Percentiles rank a stretch among this genome's conserved stretches.
phyloP scores from a whole-genome alignment of 2,797 vertebrate species.

The Centropyge bicolor region DNA sequence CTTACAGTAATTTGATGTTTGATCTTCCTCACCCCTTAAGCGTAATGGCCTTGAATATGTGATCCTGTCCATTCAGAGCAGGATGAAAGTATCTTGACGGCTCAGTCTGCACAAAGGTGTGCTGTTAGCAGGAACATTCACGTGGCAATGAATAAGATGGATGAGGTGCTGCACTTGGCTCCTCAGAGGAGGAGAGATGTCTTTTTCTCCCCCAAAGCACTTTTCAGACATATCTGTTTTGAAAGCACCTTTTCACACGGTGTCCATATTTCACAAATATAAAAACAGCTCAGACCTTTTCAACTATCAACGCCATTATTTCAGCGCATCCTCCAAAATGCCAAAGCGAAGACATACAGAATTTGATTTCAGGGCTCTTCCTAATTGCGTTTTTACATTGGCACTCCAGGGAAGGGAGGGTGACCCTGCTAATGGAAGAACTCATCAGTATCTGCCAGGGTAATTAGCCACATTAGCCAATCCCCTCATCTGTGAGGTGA shows the following conservation, averaged over 20 bases:
- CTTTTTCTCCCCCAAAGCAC: constrained; percentile 47
- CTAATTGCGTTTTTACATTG: constrained; percentile 70
- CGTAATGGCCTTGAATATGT: constrained; percentile 78
- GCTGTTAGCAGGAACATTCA: constrained; percentile 70
- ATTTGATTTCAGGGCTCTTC: constrained; percentile 62
- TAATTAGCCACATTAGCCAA: constrained; percentile 85
- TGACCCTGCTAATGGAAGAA: constrained; percentile 82
- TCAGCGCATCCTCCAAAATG: constrained; percentile 31
- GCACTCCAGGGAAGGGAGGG: constrained; percentile 70
- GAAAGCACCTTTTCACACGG: constrained; percentile 53
- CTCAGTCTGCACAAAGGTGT: constrained; percentile 74
- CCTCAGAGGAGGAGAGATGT: constrained; percentile 41
- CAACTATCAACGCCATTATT: constrained; percentile 18
- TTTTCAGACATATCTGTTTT: constrained; percentile 46
- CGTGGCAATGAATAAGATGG: constrained; percentile 69
- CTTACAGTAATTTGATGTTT: constrained; percentile 81
- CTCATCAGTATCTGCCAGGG: constrained; percentile 80
- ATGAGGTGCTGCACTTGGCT: constrained; percentile 55
- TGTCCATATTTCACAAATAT: constrained; percentile 53
- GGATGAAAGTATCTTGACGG: constrained; percentile 74
- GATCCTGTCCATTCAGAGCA: constrained; percentile 75
- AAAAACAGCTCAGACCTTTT: constrained; percentile 32
- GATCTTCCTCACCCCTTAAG: constrained; percentile 78
- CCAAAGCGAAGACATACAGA: constrained; percentile 27
- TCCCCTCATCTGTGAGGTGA: constrained; percentile 79